A percentile compares a stretch with the other conserved stretches of the same genome.
Evolutionary conservation across 2,888 invertebrate genomes (phyloP).

Genomic region (Heliconius ethilla): DNA sequence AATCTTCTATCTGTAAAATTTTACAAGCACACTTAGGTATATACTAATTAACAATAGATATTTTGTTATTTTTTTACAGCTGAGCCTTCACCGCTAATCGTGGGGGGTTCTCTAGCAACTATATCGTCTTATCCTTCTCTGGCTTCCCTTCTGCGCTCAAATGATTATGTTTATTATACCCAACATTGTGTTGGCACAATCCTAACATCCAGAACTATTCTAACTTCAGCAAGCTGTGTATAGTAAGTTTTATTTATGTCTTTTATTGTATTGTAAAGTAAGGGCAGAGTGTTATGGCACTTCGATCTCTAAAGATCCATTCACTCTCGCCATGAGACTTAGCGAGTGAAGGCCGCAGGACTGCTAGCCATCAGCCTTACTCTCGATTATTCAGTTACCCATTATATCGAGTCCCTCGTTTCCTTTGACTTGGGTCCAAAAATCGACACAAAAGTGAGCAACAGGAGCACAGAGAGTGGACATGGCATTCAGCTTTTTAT

Average conservation of each 20-base stretch:
- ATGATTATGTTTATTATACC: slow-evolving; percentile 28
- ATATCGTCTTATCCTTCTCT: slow-evolving; percentile 53
- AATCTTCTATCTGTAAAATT: not conserved
- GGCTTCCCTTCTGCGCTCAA: slow-evolving; percentile 50
- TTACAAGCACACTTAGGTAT: not conserved
- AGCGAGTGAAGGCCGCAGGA: no score
- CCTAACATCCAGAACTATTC: slow-evolving; percentile 44
- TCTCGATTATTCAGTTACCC: not conserved
- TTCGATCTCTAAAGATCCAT: no score
- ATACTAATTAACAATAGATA: not conserved
- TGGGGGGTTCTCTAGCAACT: slow-evolving; percentile 33
- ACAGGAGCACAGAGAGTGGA: no score
- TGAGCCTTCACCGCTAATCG: not conserved
- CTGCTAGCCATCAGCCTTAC: not conserved
- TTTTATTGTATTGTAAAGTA: not conserved
- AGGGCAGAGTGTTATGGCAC: not conserved
- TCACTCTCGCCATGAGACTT: not conserved
- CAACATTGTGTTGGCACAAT: slow-evolving; percentile 47
- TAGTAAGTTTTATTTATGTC: slow-evolving; percentile 8
- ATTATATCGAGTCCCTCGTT: not conserved
- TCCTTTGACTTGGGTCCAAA: no score
- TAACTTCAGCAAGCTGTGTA: slow-evolving; percentile 47
- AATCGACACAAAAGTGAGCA: no score
- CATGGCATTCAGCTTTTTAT: no score
- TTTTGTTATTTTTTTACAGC: not conserved